Base-by-base conservation (phyloP, 2,888 invertebrate genomes). In the Salpingus planirostris region DNA sequence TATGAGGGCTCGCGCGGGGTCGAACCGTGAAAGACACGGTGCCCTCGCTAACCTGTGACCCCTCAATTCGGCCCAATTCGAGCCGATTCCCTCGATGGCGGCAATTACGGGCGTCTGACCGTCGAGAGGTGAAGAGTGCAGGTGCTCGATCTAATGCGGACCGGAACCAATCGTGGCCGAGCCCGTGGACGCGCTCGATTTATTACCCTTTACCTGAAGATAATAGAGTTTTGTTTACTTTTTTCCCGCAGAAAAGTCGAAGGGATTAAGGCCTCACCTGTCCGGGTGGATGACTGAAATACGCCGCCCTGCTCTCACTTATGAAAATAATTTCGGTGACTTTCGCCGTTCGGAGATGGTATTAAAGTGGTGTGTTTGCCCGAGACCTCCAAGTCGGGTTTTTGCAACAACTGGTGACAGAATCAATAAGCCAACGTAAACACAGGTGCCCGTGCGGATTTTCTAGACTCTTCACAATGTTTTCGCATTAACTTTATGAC, bases 181-280 rank as follows among this genome's bases (percentile, higher is more conserved):
- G 22, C 29, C 14, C 22, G 21, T 35, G 28, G 28, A 27, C 24
- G 30, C 33, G 21, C 24, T 27, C 38, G 15, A 34, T 31, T 31
- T 31, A 34, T 31, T 30, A 37, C 24, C 30, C 33, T 29, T 32
- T 36, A 36, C 31, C 36, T 28, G 28, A n/a, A n/a, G n/a, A 35
- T 30, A 31, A 35, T 35, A 11, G 27, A 15, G 15, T 31, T 31
- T 31, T 31, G 24, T 36, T 31, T 36, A 31, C 31, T 28, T 29
- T 38, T 38, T 33, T 38, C 27, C 30, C 27, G 25, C 27, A 22
- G 15, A n/a, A n/a, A 25, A 15, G 27, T 14, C 6, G 30, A 25
- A 13, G 24, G 31, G 34, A 38, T 38, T 34, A 38, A 38, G 28
- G 30, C 31, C 15, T 31, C 38, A 38, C 38, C 38, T 38, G 38